Percentiles rank a stretch among this genome's conserved stretches.
These are phyloP conservation scores for Pollicipes pollicipes DNA, from an alignment of 1,140 invertebrate species.

Conservation along the genomic window DNA sequence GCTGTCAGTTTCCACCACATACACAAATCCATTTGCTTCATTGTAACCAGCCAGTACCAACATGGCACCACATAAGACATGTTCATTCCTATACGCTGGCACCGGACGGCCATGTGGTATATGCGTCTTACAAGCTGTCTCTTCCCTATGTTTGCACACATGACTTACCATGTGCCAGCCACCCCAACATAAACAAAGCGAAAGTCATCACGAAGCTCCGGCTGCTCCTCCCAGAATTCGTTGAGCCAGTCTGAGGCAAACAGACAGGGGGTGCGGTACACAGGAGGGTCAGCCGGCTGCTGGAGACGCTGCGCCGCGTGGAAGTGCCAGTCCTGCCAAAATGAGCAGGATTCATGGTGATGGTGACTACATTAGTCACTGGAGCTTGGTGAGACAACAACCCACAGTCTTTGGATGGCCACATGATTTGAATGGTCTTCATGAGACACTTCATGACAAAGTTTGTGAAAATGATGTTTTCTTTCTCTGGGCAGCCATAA, in stretches of 20 bases:
- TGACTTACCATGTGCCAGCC: background rate
- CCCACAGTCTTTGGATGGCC: too few species aligned
- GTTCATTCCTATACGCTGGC: too few species aligned
- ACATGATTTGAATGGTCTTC: too few species aligned
- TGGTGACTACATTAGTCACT: too few species aligned
- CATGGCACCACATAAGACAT: background rate
- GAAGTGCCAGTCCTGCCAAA: background rate
- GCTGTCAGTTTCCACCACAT: too few species aligned
- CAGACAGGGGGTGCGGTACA: background rate
- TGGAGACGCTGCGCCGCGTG: background rate
- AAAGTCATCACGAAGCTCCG: background rate
- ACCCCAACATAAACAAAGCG: background rate
- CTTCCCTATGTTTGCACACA: background rate
- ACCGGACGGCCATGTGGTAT: background rate
- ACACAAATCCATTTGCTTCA: background rate
- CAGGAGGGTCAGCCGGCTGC: background rate
- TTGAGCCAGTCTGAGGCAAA: background rate
- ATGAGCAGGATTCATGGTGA: background rate
- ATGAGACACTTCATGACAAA: background rate
- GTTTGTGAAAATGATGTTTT: background rate
- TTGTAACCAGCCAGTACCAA: background rate
- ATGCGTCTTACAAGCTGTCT: background rate
- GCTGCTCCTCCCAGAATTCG: background rate
- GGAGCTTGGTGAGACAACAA: too few species aligned
- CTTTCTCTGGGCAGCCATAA: background rate